A percentile compares a stretch with the other conserved stretches of the same genome.
phyloP scores from a whole-genome alignment of 2,888 invertebrate genomes.

The Nephrocerus scutellatus region DNA sequence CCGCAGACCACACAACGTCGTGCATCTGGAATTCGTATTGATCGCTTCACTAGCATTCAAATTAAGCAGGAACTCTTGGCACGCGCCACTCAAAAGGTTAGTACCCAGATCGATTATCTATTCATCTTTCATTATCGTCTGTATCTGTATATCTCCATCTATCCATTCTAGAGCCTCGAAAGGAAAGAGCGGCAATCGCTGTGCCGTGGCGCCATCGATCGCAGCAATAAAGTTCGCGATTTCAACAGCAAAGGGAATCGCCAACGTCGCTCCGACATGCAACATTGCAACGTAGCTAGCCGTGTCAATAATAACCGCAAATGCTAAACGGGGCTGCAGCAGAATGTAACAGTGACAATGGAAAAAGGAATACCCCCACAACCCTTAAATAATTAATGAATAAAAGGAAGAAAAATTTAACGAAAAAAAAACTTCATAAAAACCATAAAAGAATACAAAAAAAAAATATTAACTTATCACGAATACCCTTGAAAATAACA shows the following conservation, averaged over 20 bases:
- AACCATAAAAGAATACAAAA: no score
- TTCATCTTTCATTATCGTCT: not conserved
- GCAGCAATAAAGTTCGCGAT: conserved; percentile 53
- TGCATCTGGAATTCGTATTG: conserved; percentile 29
- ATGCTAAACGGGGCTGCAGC: conserved; percentile 52
- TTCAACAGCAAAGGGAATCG: conserved; percentile 51
- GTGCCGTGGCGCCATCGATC: conserved; percentile 51
- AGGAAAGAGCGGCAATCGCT: conserved; percentile 48
- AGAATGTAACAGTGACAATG: no score
- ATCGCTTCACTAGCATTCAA: conserved; percentile 34
- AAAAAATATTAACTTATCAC: no score
- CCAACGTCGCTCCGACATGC: conserved; percentile 52
- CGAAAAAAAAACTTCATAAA: no score
- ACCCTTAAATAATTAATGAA: no score
- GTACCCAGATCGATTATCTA: not conserved
- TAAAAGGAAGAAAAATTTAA: no score
- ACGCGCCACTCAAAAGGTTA: conserved; percentile 42
- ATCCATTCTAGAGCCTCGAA: conserved; percentile 39
- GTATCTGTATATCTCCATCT: not conserved
- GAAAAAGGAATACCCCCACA: no score
- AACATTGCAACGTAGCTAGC: conserved; percentile 51
- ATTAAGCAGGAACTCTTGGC: conserved; percentile 40
- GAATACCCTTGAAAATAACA: no score
- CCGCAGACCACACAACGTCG: conserved; percentile 22
- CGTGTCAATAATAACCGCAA: conserved; percentile 59